Conservation (phyloP, 2,888 invertebrate species). For the Nasonia oneida region DNA sequence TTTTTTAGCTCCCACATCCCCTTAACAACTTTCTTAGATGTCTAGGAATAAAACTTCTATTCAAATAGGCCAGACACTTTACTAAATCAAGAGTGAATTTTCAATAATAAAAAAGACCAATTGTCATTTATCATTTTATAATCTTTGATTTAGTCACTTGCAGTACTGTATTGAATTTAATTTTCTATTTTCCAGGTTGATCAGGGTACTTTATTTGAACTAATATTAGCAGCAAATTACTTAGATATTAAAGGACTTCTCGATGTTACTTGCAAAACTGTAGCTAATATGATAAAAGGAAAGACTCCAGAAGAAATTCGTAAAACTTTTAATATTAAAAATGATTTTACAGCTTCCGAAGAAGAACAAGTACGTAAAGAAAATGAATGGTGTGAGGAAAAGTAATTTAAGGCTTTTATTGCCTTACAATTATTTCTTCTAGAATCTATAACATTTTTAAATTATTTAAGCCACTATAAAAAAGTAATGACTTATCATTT, state of each 20-base stretch:
- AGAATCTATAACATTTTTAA: too few relatives aligned
- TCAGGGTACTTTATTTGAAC: slow-evolving; percentile 97
- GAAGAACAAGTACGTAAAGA: slow-evolving; percentile 98
- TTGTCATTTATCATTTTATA: too few relatives aligned
- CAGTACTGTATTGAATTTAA: background rate
- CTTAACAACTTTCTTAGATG: too few relatives aligned
- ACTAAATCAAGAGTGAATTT: too few relatives aligned
- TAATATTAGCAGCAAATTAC: slow-evolving; percentile 98
- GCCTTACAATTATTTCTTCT: too few relatives aligned
- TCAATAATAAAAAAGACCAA: too few relatives aligned
- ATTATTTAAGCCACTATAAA: too few relatives aligned
- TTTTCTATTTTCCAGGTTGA: slow-evolving; percentile 84
- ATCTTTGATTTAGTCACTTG: too few relatives aligned
- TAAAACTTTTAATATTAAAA: slow-evolving; percentile 98
- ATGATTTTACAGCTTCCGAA: slow-evolving; percentile 97
- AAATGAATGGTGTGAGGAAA: slow-evolving; percentile 96
- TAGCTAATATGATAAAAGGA: slow-evolving; percentile 99
- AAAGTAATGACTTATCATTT: too few relatives aligned
- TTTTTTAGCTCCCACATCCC: too few relatives aligned
- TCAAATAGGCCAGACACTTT: too few relatives aligned
- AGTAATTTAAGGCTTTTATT: slow-evolving; percentile 78
- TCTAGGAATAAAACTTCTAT: too few relatives aligned
- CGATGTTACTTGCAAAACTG: slow-evolving; percentile 99
- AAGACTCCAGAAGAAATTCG: slow-evolving; percentile 98
- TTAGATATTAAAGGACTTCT: slow-evolving; percentile 96